Conservation (phyloP, 2,113 vertebrate genomes). For the Motacilla alba region DNA sequence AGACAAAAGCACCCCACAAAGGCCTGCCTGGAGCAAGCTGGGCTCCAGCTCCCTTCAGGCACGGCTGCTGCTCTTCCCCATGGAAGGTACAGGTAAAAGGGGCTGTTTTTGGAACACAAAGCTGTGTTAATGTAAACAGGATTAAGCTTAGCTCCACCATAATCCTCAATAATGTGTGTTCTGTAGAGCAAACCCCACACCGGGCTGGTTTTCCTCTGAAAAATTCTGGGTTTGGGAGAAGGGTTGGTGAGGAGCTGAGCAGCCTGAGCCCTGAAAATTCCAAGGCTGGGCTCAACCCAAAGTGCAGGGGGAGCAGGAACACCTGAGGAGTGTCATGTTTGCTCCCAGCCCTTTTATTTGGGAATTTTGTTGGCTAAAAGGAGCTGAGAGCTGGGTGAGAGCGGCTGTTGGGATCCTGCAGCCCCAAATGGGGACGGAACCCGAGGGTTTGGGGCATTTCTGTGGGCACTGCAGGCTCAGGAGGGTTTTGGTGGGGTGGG, state of each 20-base stretch:
- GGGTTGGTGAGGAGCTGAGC: neutral
- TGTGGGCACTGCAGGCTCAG: neutral
- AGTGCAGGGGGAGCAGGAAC: neutral
- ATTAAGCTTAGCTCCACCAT: conserved; percentile 58
- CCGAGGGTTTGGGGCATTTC: neutral
- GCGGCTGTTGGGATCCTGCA: neutral
- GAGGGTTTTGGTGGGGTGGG: neutral
- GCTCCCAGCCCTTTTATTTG: neutral
- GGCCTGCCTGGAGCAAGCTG: neutral
- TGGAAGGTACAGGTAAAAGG: conserved; percentile 6
- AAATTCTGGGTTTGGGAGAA: neutral
- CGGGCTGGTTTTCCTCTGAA: neutral
- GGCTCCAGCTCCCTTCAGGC: neutral
- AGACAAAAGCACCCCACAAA: neutral
- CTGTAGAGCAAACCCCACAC: neutral
- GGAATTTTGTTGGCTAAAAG: neutral
- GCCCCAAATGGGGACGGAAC: neutral
- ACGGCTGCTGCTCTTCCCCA: neutral
- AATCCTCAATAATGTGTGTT: conserved; percentile 45
- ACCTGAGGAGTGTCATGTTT: neutral
- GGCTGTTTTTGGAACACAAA: conserved; percentile 66
- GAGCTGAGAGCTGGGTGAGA: neutral
- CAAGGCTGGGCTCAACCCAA: neutral
- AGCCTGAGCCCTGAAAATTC: neutral
- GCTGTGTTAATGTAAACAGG: conserved; percentile 57